Conservation (phyloP, 1,140 invertebrate genomes). For the Andrena cerasifolii region DNA sequence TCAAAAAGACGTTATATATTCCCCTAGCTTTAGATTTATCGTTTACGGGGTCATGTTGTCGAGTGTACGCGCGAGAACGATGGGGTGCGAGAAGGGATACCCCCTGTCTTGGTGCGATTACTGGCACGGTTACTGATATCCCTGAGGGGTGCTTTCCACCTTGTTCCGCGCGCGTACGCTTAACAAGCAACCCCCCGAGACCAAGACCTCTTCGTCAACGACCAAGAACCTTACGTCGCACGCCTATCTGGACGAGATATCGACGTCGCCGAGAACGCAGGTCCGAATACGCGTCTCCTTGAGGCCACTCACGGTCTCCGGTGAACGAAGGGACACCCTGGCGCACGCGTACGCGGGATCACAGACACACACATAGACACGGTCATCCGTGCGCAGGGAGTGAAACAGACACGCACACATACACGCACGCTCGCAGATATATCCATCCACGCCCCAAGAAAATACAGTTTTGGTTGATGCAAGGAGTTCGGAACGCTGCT, state of each 20-base stretch:
- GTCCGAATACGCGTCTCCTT: background rate
- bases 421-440: conserved; percentile 36
- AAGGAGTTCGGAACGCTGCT: conserved; percentile 83
- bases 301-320: background rate
- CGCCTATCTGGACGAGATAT: conserved; percentile 2
- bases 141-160: conserved; percentile 33
- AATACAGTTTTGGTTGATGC: conserved; percentile 77
- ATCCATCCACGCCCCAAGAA: conserved; percentile 61
- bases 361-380: conserved; percentile 17
- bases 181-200: conserved; percentile 32
- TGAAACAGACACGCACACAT: background rate
- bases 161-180: conserved; percentile 27
- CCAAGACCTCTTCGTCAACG: background rate
- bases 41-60: conserved; percentile 14
- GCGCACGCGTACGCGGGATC: conserved; percentile 30
- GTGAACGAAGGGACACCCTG: conserved; percentile 3
- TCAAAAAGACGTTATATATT: conserved; percentile 53
- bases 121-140: conserved; percentile 10
- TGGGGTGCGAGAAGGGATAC: too few species aligned
- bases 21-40: conserved; percentile 13
- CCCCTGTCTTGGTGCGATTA: background rate
- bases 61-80: too few species aligned
- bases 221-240: conserved; percentile 3
- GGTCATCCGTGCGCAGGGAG: conserved; percentile 11
- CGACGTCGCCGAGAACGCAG: background rate